A percentile compares a stretch with the other conserved stretches of the same genome.
Conservation (phyloP, 2,888 invertebrate genomes). For the Drosophila leonis region DNA sequence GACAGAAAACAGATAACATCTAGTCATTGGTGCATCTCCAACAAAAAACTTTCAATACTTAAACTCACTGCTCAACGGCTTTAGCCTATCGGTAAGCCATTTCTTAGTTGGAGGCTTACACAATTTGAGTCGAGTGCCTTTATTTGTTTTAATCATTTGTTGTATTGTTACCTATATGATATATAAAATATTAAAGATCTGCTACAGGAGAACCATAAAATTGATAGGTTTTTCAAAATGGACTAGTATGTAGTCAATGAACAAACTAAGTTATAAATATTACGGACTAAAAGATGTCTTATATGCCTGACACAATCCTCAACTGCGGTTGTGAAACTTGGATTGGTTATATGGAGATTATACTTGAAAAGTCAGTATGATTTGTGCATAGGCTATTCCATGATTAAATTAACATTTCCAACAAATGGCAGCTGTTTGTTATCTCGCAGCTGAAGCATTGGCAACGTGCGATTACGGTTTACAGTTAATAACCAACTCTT, state of each 20-base stretch:
- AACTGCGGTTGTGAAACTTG: neutral
- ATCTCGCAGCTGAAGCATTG: slow-evolving; percentile 35
- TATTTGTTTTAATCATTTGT: neutral
- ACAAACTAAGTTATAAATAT: too few species aligned
- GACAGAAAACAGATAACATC: neutral
- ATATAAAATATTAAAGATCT: too few species aligned
- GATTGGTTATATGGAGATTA: neutral
- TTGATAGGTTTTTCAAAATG: too few species aligned
- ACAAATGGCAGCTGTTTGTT: slow-evolving; percentile 24
- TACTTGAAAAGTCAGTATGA: neutral
- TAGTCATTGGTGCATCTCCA: neutral
- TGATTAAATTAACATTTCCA: slow-evolving; percentile 30
- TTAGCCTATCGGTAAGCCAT: neutral
- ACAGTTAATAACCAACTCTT: slow-evolving; percentile 59
- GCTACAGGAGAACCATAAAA: too few species aligned
- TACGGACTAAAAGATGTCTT: neutral
- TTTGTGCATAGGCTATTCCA: slow-evolving; percentile 16
- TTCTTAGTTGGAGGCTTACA: neutral
- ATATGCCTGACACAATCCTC: neutral
- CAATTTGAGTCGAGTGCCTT: neutral
- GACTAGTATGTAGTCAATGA: too few species aligned
- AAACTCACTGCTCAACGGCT: too few species aligned
- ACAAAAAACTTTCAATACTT: neutral
- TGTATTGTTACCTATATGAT: neutral
- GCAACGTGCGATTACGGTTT: slow-evolving; percentile 54